Evolutionary conservation across 2,113 vertebrate species (phyloP).

Genomic region (Dolichallabes microphthalmus): DNA sequence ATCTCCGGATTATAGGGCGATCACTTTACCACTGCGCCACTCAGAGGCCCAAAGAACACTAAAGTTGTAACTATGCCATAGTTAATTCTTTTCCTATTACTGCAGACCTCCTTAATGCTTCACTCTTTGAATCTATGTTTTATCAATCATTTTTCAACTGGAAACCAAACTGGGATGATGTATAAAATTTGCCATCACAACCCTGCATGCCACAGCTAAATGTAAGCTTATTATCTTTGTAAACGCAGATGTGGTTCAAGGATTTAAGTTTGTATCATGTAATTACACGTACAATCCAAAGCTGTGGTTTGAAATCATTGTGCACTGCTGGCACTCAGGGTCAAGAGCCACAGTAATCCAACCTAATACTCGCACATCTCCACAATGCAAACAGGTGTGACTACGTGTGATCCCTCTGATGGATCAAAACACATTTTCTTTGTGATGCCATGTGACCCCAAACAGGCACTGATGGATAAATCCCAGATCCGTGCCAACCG

Average conservation of each 20-base stretch:
- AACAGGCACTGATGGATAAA: constrained; percentile 63
- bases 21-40: too few relatives aligned
- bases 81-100: background rate
- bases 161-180: too few relatives aligned
- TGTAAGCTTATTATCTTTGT: background rate
- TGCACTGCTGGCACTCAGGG: background rate
- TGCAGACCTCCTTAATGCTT: background rate
- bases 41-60: too few relatives aligned
- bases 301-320: background rate
- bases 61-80: background rate
- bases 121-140: background rate
- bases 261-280: background rate
- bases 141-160: background rate
- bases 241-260: background rate
- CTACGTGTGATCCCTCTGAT: background rate
- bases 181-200: background rate
- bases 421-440: constrained; percentile 6
- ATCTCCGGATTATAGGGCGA: too few relatives aligned
- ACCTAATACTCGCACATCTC: background rate
- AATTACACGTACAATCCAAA: constrained; percentile 1
- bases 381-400: constrained; percentile 29
- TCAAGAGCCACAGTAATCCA: constrained; percentile 31
- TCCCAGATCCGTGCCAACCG: constrained; percentile 37
- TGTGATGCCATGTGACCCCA: constrained; percentile 47
- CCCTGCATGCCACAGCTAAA: background rate